A percentile compares a stretch with the other conserved stretches of the same genome.
Evolutionary conservation across 30 jellyfish, hydroid and myxozoan species (phyloP).

Genomic region (Aurelia aurita complex sp. Pacific): DNA sequence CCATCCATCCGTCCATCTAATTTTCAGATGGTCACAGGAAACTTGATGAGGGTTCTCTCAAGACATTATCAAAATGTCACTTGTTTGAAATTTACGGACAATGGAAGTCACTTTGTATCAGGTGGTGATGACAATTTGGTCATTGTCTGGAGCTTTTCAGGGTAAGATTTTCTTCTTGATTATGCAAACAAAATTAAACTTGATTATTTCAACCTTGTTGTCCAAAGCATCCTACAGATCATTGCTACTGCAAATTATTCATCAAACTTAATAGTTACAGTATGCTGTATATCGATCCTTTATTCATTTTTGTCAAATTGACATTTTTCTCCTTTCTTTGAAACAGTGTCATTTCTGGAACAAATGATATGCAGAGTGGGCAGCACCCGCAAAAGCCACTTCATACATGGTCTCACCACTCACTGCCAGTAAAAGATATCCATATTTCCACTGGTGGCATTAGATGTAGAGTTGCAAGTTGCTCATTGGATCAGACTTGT

Average conservation of each 20-base stretch:
- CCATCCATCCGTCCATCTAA: too few relatives aligned
- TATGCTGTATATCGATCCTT: background rate
- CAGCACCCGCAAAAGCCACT: slow-evolving; percentile 42
- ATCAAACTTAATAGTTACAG: too few relatives aligned
- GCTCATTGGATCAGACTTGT: slow-evolving; percentile 97
- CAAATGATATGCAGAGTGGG: background rate
- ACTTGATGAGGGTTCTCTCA: slow-evolving; percentile 64
- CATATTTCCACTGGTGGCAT: slow-evolving; percentile 82
- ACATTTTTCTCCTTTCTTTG: background rate
- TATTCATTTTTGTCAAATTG: background rate
- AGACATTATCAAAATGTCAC: slow-evolving; percentile 88
- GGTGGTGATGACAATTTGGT: slow-evolving; percentile 92
- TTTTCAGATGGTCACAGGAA: slow-evolving; percentile 86
- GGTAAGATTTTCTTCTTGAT: slow-evolving; percentile 30
- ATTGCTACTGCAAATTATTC: too few relatives aligned
- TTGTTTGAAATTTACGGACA: slow-evolving; percentile 65
- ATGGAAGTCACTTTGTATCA: slow-evolving; percentile 86
- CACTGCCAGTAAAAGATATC: slow-evolving; percentile 81
- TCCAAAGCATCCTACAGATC: too few relatives aligned
- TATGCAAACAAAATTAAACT: too few relatives aligned
- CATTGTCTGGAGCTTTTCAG: slow-evolving; percentile 82
- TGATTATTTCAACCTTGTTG: too few relatives aligned
- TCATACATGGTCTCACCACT: slow-evolving; percentile 87
- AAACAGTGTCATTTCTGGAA: slow-evolving; percentile 42
- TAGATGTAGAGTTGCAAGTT: slow-evolving; percentile 79